Evolutionary conservation across 2,888 invertebrate species (phyloP), one percentile per base, ranked within the genome.

Genomic region (Dolomedes plantarius): DNA sequence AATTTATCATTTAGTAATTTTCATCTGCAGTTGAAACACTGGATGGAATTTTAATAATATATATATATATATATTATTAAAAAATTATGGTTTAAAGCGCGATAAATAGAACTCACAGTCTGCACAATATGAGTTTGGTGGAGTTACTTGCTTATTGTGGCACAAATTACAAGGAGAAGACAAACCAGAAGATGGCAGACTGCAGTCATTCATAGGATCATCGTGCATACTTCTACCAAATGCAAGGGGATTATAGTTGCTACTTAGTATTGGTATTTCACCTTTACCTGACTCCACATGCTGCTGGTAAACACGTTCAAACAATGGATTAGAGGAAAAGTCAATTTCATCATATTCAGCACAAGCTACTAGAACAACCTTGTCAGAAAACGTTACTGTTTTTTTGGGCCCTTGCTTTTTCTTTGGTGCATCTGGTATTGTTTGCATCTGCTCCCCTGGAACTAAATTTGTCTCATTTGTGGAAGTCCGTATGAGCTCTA

Each of bases 331-430:
- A 0, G 97, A 96, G 90, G 97, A 96, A 90, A 96, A 96, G 88
- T 96, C 96, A 87, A 96, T 96, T 91, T 96, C 96, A 90, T 97
- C 96, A 89, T 97, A 97, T 90, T 97, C 97, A 0, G 97, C 96
- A 0, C 97, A 97, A 3, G 97, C 97, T 13, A 97, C 97, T 79
- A 97, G 92, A 87, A 97, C 97, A 0, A 98, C 97, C 92, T 97
- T 96, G 91, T 97, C 97, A 90, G 97, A 97, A 91, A 98, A 98
- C 0, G 97, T 97, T 3, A 98, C 98, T 82, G 96, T 96, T 91
- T 98, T 98, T 93, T 97, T 97, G 11, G 82, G 41, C 13, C 79
- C 80, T 39, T 89, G 89, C 65, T 89, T 91, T 89, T 91, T 92
- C 81, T 91, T 92, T 32, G 86, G 46, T 62, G 67, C 19, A n/a